A percentile compares a stretch with the other conserved stretches of the same genome.
Conservation (phyloP, 2,888 invertebrate species). For the Sarcophaga rosellei region DNA sequence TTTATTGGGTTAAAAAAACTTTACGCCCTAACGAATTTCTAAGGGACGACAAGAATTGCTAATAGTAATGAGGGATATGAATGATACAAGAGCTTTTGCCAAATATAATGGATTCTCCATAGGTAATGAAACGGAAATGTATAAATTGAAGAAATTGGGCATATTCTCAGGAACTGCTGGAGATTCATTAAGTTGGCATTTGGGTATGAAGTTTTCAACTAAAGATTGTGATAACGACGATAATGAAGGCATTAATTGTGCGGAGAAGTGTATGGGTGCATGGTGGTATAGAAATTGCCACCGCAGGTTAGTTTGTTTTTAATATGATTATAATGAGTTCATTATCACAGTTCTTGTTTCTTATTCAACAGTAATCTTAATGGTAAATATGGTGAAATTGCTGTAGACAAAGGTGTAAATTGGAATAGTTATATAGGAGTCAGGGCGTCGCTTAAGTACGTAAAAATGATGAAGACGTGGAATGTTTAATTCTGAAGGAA, state of each 20-base stretch:
- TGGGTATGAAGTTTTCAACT: conserved; percentile 21
- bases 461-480: no score
- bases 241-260: background rate
- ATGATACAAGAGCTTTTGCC: background rate
- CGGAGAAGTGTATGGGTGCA: background rate
- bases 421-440: no score
- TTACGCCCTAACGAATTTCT: conserved; percentile 42
- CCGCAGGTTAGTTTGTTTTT: background rate
- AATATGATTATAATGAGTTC: no score
- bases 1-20: conserved; percentile 47
- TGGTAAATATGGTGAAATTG: no score
- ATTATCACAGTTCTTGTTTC: no score
- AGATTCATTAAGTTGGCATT: conserved; percentile 2
- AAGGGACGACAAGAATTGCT: conserved; percentile 41
- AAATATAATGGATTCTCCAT: conserved; percentile 15
- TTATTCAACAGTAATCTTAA: no score
- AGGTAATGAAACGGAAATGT: background rate
- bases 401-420: no score
- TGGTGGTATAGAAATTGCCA: conserved; percentile 30
- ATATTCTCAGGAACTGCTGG: conserved; percentile 26
- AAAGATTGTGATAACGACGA: conserved; percentile 19
- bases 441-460: no score
- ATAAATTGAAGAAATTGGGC: conserved; percentile 5
- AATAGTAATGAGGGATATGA: conserved; percentile 17
- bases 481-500: no score